Base-by-base conservation (phyloP, 2,888 invertebrate genomes). In the Conchocele bisecta region DNA sequence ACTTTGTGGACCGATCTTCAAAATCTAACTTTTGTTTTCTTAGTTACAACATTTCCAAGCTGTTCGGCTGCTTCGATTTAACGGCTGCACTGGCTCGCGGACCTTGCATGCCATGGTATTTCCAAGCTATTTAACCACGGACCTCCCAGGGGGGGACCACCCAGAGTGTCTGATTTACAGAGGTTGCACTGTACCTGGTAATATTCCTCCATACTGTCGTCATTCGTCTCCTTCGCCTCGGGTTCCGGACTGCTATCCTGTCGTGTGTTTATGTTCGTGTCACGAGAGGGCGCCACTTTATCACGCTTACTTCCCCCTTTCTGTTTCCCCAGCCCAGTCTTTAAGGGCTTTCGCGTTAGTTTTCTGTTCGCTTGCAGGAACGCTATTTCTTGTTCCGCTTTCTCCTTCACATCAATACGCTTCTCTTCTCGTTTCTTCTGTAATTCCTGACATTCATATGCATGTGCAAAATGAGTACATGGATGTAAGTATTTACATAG, bases 381-480 rank as follows among this genome's bases (percentile, higher is more conserved):
- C 5, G 80, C 71, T 29, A 89, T 79, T 72, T 89, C 89, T 64
- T 87, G 84, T 35, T 88, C 89, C 11, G 88, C 89, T 71, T 85
- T 85, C 54, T 80, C 81, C 60, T 89, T 86, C 7, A 84, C 82
- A 35, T 87, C 89, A 56, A 83, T 77, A 53, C 87, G 75, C 64
- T 85, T 87, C 56, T 86, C 86, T 74, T 88, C 87, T 50, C 90
- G 75, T 66, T 89, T 89, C 50, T 81, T 85, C 51, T 89, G 87
- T 50, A 90, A 75, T 46, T 90, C 90, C 90, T 90, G 53, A 17
- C 15, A 63, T 42, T 59, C 56, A 26, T 22, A 61, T 48, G 9
- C 5, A 11, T 9, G 17, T 9, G 15, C 11, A 35, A 35, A 13
- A 15, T 35, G 37, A 13, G 15, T 11, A 35, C 37, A 35, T 35